phyloP scores from a whole-genome alignment of 1,140 invertebrate species.

The Latrodectus geometricus region DNA sequence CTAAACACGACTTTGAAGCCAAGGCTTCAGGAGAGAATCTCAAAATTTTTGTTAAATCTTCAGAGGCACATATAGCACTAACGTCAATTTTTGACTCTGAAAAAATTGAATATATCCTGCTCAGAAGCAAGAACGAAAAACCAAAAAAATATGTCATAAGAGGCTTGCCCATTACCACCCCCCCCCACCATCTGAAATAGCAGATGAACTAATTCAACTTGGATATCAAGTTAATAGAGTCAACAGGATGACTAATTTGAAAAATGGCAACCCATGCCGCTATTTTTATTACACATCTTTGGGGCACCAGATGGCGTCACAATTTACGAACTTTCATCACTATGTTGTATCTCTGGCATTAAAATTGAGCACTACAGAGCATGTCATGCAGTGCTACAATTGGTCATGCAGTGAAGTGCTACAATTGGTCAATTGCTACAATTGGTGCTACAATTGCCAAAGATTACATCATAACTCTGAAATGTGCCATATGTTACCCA shows the following conservation, averaged over 20 bases:
- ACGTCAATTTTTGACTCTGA: no score
- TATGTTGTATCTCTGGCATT: neutral
- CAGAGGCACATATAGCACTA: no score
- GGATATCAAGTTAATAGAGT: neutral
- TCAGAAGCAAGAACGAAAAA: no score
- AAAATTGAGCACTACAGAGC: neutral
- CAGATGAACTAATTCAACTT: neutral
- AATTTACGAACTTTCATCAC: neutral
- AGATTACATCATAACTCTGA: neutral
- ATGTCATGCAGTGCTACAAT: neutral
- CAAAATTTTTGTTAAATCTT: no score
- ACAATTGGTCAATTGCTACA: no score
- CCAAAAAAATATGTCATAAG: no score
- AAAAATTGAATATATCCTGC: no score
- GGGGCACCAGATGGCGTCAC: neutral
- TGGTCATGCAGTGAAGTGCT: no score
- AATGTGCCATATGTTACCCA: neutral
- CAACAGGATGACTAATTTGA: neutral
- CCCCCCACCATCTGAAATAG: neutral
- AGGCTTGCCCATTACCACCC: neutral
- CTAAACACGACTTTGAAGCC: no score
- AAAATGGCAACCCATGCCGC: neutral
- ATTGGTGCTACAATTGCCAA: neutral
- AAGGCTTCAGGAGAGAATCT: no score
- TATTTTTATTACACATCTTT: neutral